Base-by-base conservation (phyloP, 2,113 vertebrate genomes). In the Neolamprologus hecqui region DNA sequence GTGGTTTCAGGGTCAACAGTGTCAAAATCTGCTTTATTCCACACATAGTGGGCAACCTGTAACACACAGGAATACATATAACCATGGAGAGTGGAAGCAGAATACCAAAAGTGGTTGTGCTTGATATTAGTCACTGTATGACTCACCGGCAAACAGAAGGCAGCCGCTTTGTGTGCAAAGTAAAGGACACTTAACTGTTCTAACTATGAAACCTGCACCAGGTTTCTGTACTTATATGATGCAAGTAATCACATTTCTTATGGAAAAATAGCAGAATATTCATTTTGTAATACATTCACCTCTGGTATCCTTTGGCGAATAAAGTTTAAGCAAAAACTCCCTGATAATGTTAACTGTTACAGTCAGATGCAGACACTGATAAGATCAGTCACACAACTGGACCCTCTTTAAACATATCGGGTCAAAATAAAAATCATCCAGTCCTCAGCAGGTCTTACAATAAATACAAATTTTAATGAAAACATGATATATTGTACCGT, bases 31-130 rank as follows among this genome's bases (percentile, higher is more conserved):
- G 83, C 94, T 87, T 91, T 95, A 79, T 97, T 97, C 96, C 96
- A 97, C 83, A 96, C 96, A 6, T 95, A 97, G 63, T 26, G 95
- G 9, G 96, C 96, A 7, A 95, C 94, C 96, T 97, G 92, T 7
- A n/a, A 87, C 57, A 86, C 42, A 88, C 10, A 73, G 14, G 10
- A 77, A 0, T 47, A 70, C 21, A 81, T 2, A 79, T 60, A 49
- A 55, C 35, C 57, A 6, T 37, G 17, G 12, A 42, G n/a, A 84
- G 84, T 54, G 37, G 42, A 55, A 79, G 58, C 55, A 75, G 33
- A 13, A 65, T 5, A 3, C 65, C 6, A 33, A 40, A 31, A 26
- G 42, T 49, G 7, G 26, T 35, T 33, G 60, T 28, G 47, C 35
- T 45, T 45, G 53, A 2, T 53, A 26, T 84, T 79, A 82, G 7